Evolutionary conservation across 2,888 invertebrate species (phyloP), one percentile per base, ranked within the genome.

Genomic region (Drosophila anomalata): DNA sequence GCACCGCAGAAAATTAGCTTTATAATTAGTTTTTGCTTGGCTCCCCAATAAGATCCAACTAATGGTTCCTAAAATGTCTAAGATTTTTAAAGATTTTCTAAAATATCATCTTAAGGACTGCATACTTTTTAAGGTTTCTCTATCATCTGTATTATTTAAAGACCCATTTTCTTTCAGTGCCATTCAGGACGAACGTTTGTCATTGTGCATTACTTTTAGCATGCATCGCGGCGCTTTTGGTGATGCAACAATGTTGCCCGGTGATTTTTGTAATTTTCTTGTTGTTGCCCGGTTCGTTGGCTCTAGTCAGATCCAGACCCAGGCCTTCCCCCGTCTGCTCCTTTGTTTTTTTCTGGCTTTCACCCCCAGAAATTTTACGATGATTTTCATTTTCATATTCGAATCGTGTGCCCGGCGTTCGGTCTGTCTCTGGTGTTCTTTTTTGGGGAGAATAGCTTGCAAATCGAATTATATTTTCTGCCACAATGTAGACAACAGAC

Each of bases 381-480:
- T 73, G 69, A 75, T 83, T 75, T 78, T 75, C 84, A 54, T 54
- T 66, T 66, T 84, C 81, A 84, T 87, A 84, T 82, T 76, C 84
- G 58, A 54, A 63, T 70, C 73, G 73, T 83, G 75, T 77, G 67
- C 55, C 8, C 17, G 17, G 36, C 24, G 22, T 62, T 22, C n/a
- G 58, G 73, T 56, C 74, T 57, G 48, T 26, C 20, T 6, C 42
- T 36, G 44, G 36, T 36, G n/a, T 5, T 48, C 22, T 44, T 20
- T 14, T 39, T 44, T 63, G 65, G 70, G 65, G 72, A 57, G 54
- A 65, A 66, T 68, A 33, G 66, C 75, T 54, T 26, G 61, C 84
- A 83, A 87, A 83, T 83, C 82, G 87, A 83, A 83, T 83, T 84
- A 83, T 84, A 81, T 81, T 73, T 83, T 76, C 84, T 80, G 78